Percentiles rank a stretch among this genome's conserved stretches.
These are phyloP conservation scores for Rafetus swinhoei DNA, from an alignment of 2,113 vertebrate genomes.

Conservation along the genomic window DNA sequence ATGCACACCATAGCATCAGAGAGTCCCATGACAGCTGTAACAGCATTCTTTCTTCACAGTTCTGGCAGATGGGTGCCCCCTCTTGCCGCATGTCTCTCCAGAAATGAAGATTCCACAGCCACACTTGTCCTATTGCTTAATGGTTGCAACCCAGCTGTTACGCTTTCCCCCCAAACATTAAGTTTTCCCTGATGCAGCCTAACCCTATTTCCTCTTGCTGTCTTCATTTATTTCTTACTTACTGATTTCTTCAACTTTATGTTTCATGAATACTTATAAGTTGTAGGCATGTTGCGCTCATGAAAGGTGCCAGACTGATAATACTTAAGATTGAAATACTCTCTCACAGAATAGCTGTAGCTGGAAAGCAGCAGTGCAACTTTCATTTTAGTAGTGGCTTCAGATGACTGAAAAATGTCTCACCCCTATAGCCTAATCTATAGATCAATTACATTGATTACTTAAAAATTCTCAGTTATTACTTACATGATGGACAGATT, in stretches of 20 bases:
- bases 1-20: background rate
- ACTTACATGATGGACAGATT: background rate
- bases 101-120: background rate
- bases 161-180: background rate
- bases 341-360: background rate
- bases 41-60: background rate
- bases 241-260: background rate
- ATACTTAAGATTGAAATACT: background rate
- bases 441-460: background rate
- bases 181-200: background rate
- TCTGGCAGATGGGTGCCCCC: background rate
- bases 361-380: background rate
- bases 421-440: background rate
- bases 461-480: background rate
- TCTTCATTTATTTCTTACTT: background rate
- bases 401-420: background rate
- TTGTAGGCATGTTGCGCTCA: background rate
- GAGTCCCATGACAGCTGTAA: background rate
- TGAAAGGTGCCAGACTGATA: background rate
- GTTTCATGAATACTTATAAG: background rate
- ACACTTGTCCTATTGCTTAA: background rate
- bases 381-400: background rate
- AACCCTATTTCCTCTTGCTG: background rate
- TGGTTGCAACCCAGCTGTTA: background rate
- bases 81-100: background rate